Conservation (phyloP, 2,113 vertebrate genomes). For the Nothocercus nigrocapillus region DNA sequence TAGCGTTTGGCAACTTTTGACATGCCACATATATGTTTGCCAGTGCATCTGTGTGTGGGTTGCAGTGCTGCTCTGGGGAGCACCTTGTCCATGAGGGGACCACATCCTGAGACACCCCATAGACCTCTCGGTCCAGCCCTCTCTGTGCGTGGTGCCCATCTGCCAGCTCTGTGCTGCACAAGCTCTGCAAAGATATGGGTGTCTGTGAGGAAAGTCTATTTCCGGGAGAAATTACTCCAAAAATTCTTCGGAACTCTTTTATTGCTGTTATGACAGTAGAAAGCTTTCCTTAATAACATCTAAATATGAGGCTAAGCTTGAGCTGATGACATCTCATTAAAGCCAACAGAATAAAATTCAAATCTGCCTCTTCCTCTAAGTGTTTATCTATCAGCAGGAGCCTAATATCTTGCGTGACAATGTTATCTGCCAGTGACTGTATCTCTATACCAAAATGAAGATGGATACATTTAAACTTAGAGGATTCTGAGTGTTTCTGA, state of each 20-base stretch:
- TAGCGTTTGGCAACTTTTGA: neutral
- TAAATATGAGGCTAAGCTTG: neutral
- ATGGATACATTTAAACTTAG: neutral
- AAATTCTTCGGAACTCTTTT: neutral
- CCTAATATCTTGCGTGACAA: neutral
- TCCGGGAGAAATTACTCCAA: neutral
- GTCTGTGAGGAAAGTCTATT: neutral
- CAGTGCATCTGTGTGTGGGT: neutral
- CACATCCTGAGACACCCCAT: neutral
- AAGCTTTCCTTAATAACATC: neutral
- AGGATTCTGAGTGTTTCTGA: neutral
- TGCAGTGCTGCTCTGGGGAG: neutral
- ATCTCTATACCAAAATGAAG: neutral
- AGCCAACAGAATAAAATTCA: neutral
- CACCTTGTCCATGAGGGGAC: rapidly evolving
- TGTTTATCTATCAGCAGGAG: slow-evolving; percentile 12
- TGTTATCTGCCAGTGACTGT: neutral
- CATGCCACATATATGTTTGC: neutral
- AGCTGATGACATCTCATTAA: slow-evolving; percentile 27
- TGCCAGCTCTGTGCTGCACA: neutral
- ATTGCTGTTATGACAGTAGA: neutral
- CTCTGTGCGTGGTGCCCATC: rapidly evolving
- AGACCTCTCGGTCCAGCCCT: neutral
- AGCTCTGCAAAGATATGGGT: neutral
- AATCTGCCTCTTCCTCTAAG: neutral